These are phyloP conservation scores for Orius laevigatus DNA, from an alignment of 1,140 invertebrate genomes.

Conservation along the genomic window DNA sequence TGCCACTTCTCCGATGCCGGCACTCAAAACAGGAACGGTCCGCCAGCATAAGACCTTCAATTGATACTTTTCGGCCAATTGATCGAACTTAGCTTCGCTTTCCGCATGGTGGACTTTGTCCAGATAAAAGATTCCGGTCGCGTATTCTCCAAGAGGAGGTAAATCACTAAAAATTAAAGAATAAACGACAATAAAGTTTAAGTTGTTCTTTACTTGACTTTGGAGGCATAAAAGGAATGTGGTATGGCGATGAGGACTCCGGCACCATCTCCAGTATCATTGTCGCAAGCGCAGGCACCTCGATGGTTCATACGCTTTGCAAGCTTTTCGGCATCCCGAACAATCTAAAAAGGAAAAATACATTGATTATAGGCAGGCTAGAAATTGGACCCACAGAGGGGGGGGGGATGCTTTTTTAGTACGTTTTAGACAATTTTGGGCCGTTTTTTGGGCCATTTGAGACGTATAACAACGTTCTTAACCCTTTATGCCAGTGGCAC, in stretches of 20 bases:
- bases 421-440: too few species aligned
- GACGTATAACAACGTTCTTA: too few species aligned
- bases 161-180: conserved; percentile 32
- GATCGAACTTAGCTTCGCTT: conserved; percentile 63
- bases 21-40: conserved; percentile 71
- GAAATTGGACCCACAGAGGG: too few species aligned
- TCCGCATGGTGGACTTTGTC: conserved; percentile 66
- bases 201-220: conserved; percentile 45
- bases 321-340: conserved; percentile 84
- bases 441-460: too few species aligned
- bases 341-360: conserved; percentile 47
- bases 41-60: conserved; percentile 82
- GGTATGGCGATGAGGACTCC: conserved; percentile 93
- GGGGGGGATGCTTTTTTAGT: too few species aligned
- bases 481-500: too few species aligned
- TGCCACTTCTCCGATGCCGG: conserved; percentile 77
- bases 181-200: too few species aligned
- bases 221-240: conserved; percentile 74
- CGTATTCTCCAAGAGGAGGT: conserved; percentile 76
- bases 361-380: background rate
- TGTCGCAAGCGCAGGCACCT: conserved; percentile 95
- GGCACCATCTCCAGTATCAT: conserved; percentile 96
- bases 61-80: conserved; percentile 61
- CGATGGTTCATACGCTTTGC: conserved; percentile 96
- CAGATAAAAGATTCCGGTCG: conserved; percentile 89